Percentiles rank a stretch among this genome's conserved stretches.
Evolutionary conservation across 2,113 vertebrate species (phyloP).

Genomic region (Origma solitaria): DNA sequence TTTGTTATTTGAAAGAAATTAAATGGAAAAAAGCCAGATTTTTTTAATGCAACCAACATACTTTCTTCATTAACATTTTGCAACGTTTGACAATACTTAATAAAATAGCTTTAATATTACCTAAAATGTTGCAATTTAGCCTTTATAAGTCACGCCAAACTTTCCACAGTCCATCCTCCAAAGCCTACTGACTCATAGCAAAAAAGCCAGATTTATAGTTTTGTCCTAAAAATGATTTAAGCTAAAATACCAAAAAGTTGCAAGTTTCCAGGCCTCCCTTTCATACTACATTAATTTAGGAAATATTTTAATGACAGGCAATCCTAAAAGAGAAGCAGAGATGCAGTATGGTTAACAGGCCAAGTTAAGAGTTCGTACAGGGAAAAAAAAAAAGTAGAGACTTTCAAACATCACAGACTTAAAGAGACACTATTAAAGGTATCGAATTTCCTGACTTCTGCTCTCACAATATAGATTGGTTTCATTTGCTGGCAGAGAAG

Average conservation of each 20-base stretch:
- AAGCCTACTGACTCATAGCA: constrained; percentile 6
- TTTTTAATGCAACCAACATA: constrained; percentile 17
- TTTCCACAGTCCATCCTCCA: constrained; percentile 44
- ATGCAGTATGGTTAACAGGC: neutral
- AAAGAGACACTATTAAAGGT: neutral
- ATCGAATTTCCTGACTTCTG: neutral
- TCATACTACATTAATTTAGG: constrained; percentile 41
- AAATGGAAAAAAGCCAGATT: constrained; percentile 31
- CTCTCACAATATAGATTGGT: neutral
- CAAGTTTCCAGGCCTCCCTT: constrained; percentile 29
- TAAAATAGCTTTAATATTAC: constrained; percentile 55
- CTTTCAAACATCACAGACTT: neutral
- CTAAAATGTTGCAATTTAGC: constrained; percentile 48
- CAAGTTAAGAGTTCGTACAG: neutral
- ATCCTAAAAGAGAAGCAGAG: constrained; percentile 45
- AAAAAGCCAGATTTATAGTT: constrained; percentile 26
- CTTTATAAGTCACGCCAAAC: constrained; percentile 31
- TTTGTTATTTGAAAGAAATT: constrained; percentile 58
- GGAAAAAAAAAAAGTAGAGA: neutral
- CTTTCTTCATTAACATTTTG: constrained; percentile 51
- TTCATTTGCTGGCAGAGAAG: neutral
- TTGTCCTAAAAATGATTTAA: constrained; percentile 38
- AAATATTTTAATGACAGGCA: constrained; percentile 58
- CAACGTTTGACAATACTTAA: constrained; percentile 52
- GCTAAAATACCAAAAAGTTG: constrained; percentile 5